Base-by-base conservation (phyloP, 2,797 vertebrate genomes). In the Distichodus sexfasciatus region DNA sequence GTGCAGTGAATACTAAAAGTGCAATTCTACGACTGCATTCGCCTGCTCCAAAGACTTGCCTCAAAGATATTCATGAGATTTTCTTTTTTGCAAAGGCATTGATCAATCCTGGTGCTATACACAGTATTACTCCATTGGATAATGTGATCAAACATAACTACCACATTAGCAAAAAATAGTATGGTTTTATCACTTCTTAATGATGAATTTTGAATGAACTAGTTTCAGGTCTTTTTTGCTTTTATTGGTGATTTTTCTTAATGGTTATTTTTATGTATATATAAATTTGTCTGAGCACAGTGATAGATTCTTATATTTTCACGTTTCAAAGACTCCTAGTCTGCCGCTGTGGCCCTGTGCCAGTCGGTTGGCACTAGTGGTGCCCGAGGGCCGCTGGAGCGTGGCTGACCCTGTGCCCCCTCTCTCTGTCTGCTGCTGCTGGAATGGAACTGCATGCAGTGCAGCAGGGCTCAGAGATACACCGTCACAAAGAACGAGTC, bases 381-480 rank as follows among this genome's bases (percentile, higher is more conserved):
- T 53, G 23, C 29, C 48, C 28, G 9, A 28, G 12, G 19, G 10
- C 23, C 17, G 41, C 41, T 47, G 21, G 15, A 50, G 46, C 23
- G 2, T 64, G 15, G 33, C 33, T 38, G 33, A 29, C 47, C 35
- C 62, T 53, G 35, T 53, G 24, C 10, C 15, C 11, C 5, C n/a
- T 51, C 21, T 31, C 10, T 53, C 24, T 1, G 1, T 14, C 46
- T 23, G 26, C 23, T 24, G 23, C 46, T 48, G 46, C 15, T 12
- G 47, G 40, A 26, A 64, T 64, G 23, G 4, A 64, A 64, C 38
- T 64, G 8, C 35, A 19, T 23, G 11, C 11, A 14, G 48, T 54
- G 12, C 6, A 8, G 24, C 23, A 19, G 2, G 0, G 21, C 8
- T 29, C 23, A 31, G 24, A 3, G 47, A 38, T 58, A 14, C 12